A percentile compares a stretch with the other conserved stretches of the same genome.
phyloP scores from a whole-genome alignment of 2,888 invertebrate species.

The Plemyria rubiginata region DNA sequence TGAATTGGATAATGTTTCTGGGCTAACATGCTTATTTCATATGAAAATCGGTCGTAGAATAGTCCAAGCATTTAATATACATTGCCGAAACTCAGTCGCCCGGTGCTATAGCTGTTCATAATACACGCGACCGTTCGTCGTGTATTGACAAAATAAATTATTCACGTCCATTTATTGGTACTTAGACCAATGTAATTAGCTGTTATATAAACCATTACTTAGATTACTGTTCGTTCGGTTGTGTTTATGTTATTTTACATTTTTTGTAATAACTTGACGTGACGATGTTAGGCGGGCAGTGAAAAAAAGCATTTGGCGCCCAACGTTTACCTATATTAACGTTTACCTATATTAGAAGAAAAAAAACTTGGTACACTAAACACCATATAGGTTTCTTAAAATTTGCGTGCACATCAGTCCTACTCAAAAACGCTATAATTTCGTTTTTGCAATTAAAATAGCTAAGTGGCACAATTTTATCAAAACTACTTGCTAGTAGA shows the following conservation, averaged over 20 bases:
- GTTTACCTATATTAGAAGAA: too few species aligned
- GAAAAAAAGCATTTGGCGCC: slow-evolving; percentile 39
- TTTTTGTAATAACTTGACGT: slow-evolving; percentile 37
- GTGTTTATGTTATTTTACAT: slow-evolving; percentile 41
- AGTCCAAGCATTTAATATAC: slow-evolving; percentile 6
- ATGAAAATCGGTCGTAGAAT: neutral
- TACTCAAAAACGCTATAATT: neutral
- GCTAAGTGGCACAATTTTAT: neutral
- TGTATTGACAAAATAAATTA: slow-evolving; percentile 18
- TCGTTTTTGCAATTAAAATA: neutral
- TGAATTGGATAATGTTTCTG: neutral
- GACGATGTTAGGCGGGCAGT: neutral
- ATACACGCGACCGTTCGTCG: slow-evolving; percentile 2
- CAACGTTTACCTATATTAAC: too few species aligned
- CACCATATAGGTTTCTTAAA: too few species aligned
- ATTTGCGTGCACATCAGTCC: neutral
- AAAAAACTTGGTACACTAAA: too few species aligned
- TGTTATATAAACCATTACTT: neutral
- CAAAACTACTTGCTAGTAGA: neutral
- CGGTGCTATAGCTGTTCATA: slow-evolving; percentile 1
- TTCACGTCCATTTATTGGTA: slow-evolving; percentile 28
- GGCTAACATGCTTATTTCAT: neutral
- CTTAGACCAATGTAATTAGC: neutral
- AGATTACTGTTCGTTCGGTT: slow-evolving; percentile 38
- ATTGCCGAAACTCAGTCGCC: neutral